A percentile compares a stretch with the other conserved stretches of the same genome.
phyloP scores from a whole-genome alignment of 2,888 invertebrate genomes.

The Sialis fuliginosa region DNA sequence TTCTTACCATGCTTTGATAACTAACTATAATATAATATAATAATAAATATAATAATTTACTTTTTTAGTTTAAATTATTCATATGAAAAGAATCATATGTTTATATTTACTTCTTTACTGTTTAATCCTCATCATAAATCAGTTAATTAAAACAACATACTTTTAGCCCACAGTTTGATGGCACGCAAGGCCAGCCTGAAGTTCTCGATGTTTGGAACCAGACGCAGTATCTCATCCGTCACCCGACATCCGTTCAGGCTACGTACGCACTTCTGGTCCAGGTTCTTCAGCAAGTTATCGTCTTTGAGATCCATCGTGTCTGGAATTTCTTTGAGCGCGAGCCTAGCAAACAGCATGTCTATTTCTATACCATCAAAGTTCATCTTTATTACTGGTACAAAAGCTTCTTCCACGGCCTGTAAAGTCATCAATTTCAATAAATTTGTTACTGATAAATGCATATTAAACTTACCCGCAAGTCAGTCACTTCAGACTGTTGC shows the following conservation, averaged over 20 bases:
- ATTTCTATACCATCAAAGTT: constrained; percentile 97
- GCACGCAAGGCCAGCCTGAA: constrained; percentile 85
- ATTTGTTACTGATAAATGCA: not conserved
- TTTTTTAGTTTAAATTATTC: too few species aligned
- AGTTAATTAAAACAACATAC: constrained; percentile 30
- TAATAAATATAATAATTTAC: too few species aligned
- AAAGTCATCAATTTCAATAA: constrained; percentile 10
- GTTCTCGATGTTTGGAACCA: constrained; percentile 89
- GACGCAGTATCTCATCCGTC: constrained; percentile 90
- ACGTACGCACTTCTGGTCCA: constrained; percentile 91
- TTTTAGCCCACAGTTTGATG: constrained; percentile 97
- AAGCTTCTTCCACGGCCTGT: constrained; percentile 95
- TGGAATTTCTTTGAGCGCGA: constrained; percentile 90
- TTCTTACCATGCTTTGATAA: too few species aligned
- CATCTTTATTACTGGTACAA: constrained; percentile 98
- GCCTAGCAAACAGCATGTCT: constrained; percentile 90
- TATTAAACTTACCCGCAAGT: constrained; percentile 43
- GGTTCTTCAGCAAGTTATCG: constrained; percentile 78
- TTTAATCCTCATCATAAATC: too few species aligned
- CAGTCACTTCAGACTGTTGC: constrained; percentile 68
- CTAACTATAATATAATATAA: too few species aligned
- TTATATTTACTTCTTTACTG: too few species aligned
- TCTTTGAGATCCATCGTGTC: constrained; percentile 78
- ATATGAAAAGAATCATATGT: too few species aligned
- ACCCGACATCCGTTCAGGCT: constrained; percentile 96